Base-by-base conservation (phyloP, 2,113 vertebrate genomes). In the Ctenodactylus gundi region DNA sequence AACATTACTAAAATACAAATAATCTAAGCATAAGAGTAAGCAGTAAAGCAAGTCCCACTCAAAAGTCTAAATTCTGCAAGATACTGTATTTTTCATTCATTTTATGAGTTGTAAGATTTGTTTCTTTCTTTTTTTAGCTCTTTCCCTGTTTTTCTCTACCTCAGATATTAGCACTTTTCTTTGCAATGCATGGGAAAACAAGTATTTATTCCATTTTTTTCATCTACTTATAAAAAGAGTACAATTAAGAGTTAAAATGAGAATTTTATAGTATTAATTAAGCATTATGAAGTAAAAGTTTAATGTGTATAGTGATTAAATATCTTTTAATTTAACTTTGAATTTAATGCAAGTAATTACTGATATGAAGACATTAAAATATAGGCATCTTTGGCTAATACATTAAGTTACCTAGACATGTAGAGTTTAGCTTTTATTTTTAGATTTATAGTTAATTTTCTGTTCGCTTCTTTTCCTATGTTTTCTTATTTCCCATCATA, bases 381-480 rank as follows among this genome's bases (percentile, higher is more conserved):
- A 34, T 36, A 23, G 10, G 12, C n/a, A 1, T 0, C 20, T 68
- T 23, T 4, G 12, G 85, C 21, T 44, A 31, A 17, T 4, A 4
- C 12, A 55, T 4, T 41, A 12, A 85, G 1, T 55, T 72, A 82
- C 88, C 23, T 23, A 34, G 1, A 46, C 31, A 4, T 39, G 3
- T 4, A 31, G 36, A 60, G 60, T 81, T 70, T 31, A 51, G 4
- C 8, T 72, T 67, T 44, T 12, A 73, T 2, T 2, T 76, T 29
- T 39, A 60, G 51, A 7, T 86, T 64, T 60, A 25, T 76, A 92
- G 39, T 65, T 41, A 41, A 18, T 65, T 53, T 20, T 29, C 0
- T 62, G 5, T 44, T 44, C 3, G 1, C 7, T 7, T 34, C 7
- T 57, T 4, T 39, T 36, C 83, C 4, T 1, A 1, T n/a, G 1